Evolutionary conservation across 2,113 vertebrate species (phyloP).

Genomic region (Patagioenas fasciata): DNA sequence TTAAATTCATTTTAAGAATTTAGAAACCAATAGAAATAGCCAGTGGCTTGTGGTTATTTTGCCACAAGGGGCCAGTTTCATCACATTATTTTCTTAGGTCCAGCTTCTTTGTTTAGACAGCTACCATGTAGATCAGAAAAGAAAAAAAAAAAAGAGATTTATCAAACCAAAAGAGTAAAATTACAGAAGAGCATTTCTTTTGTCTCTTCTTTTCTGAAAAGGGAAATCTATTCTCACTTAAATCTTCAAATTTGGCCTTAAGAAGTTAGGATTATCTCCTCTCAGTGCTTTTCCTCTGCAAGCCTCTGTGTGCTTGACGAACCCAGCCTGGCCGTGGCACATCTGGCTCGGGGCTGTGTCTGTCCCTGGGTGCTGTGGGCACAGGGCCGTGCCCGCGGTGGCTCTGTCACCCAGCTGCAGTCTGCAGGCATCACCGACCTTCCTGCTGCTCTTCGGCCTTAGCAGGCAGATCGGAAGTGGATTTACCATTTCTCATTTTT

Average conservation of each 20-base stretch:
- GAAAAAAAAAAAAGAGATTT: background rate
- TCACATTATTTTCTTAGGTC: background rate
- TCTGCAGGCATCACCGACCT: background rate
- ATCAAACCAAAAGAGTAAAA: background rate
- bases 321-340: background rate
- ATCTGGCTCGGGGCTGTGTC: rapidly evolving
- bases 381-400: background rate
- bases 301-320: background rate
- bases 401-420: rapidly evolving
- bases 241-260: background rate
- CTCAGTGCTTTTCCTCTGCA: background rate
- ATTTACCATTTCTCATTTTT: background rate
- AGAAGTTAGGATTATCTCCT: background rate
- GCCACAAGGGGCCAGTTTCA: background rate
- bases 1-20: background rate
- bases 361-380: background rate
- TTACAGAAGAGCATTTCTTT: background rate
- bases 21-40: background rate
- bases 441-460: background rate
- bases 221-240: background rate
- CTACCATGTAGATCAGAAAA: background rate
- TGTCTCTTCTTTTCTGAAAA: background rate
- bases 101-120: constrained; percentile 1
- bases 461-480: background rate
- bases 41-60: background rate